A percentile compares a stretch with the other conserved stretches of the same genome.
Evolutionary conservation across 2,113 vertebrate genomes (phyloP).

Genomic region (Loxodonta africana): DNA sequence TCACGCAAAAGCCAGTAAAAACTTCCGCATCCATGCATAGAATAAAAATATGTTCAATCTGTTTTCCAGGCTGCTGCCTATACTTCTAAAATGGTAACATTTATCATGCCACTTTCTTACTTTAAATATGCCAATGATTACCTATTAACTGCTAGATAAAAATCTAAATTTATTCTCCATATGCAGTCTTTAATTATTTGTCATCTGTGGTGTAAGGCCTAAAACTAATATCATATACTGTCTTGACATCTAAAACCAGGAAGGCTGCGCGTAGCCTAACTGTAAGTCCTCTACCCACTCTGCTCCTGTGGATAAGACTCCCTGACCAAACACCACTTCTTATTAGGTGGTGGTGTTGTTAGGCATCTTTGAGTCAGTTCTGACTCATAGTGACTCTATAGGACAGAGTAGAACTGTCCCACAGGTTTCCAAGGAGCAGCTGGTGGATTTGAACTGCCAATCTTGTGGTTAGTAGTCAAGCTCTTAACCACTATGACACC

Average conservation of each 20-base stretch:
- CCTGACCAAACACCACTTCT: too few species aligned
- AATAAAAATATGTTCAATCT: conserved; percentile 12
- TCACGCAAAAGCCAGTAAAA: neutral
- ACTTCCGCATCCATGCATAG: neutral
- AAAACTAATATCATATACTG: neutral
- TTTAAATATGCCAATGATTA: neutral
- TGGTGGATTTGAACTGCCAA: too few species aligned
- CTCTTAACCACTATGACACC: too few species aligned
- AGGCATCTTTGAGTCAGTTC: too few species aligned
- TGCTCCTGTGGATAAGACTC: neutral
- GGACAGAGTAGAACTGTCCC: too few species aligned
- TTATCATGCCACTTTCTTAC: neutral
- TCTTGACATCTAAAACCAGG: neutral
- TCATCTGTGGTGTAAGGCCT: too few species aligned
- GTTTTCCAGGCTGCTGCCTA: neutral
- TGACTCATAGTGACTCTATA: too few species aligned
- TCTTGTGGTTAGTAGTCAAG: too few species aligned
- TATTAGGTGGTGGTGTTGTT: neutral
- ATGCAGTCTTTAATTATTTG: neutral
- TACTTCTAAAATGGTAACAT: conserved; percentile 24
- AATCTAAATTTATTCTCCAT: neutral
- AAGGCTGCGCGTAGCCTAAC: neutral
- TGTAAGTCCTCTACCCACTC: neutral
- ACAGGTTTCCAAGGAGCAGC: too few species aligned
- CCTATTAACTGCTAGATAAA: neutral